phyloP scores from a whole-genome alignment of 2,113 vertebrate genomes.

The Pipa parva region DNA sequence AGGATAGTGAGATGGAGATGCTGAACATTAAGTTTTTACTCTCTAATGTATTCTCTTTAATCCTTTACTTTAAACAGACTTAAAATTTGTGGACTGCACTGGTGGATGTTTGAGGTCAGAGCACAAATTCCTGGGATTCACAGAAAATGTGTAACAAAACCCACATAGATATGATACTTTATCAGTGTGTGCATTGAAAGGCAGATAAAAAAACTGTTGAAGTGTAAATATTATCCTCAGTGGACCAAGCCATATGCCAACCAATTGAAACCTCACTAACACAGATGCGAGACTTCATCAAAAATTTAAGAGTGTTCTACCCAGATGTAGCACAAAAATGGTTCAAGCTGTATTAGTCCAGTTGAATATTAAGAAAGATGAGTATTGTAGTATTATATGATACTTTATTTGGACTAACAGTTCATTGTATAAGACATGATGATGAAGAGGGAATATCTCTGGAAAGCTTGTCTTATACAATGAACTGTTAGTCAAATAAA shows the following conservation, averaged over 20 bases:
- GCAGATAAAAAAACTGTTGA: slow-evolving; percentile 37
- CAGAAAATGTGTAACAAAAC: slow-evolving; percentile 42
- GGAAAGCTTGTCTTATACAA: too few species aligned
- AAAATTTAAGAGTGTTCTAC: slow-evolving; percentile 40
- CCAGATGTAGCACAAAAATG: too few species aligned
- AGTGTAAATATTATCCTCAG: slow-evolving; percentile 41
- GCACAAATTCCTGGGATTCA: slow-evolving; percentile 38
- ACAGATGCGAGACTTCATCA: slow-evolving; percentile 38
- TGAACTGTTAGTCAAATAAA: too few species aligned
- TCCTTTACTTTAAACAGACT: slow-evolving; percentile 41
- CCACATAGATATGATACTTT: slow-evolving; percentile 41
- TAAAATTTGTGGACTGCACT: slow-evolving; percentile 34
- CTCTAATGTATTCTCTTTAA: slow-evolving; percentile 42
- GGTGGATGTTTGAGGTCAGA: slow-evolving; percentile 41
- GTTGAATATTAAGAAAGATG: too few species aligned
- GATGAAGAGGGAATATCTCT: too few species aligned
- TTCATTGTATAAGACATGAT: too few species aligned
- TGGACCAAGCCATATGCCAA: slow-evolving; percentile 39
- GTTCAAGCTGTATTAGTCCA: too few species aligned
- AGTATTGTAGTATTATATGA: too few species aligned
- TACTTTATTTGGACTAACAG: too few species aligned
- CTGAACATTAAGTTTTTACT: slow-evolving; percentile 31
- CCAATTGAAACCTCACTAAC: slow-evolving; percentile 41
- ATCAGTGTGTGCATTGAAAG: slow-evolving; percentile 40
- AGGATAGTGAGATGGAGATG: slow-evolving; percentile 28